A percentile compares a stretch with the other conserved stretches of the same genome.
These are phyloP conservation scores for Ariopsis seemanni DNA, from an alignment of 2,113 vertebrate genomes.

Conservation along the genomic window DNA sequence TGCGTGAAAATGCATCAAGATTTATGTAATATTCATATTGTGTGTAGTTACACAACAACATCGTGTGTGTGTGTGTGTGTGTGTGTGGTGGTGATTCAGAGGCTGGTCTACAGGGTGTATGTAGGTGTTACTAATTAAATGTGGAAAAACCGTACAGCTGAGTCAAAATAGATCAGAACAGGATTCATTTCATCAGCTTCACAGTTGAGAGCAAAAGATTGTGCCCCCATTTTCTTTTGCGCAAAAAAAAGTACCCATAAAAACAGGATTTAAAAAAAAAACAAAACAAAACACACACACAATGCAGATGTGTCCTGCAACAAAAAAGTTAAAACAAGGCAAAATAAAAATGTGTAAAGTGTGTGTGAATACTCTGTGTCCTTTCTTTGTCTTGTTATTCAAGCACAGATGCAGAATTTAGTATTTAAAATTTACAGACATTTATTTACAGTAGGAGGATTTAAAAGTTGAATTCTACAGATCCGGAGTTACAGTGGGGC, in stretches of 20 bases:
- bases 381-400: background rate
- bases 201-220: background rate
- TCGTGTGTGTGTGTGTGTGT: conserved; percentile 7
- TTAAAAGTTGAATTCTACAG: too few species aligned
- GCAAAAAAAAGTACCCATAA: background rate
- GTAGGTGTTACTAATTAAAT: conserved; percentile 8
- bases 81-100: background rate
- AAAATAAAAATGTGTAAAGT: background rate
- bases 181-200: background rate
- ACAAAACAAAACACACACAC: background rate
- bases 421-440: too few species aligned
- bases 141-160: background rate
- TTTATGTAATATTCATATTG: background rate
- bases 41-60: background rate
- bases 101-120: background rate
- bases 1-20: background rate
- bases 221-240: background rate
- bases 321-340: background rate
- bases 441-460: too few species aligned
- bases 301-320: background rate
- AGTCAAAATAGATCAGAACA: background rate
- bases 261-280: background rate
- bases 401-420: background rate
- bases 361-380: background rate
- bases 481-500: too few species aligned